Evolutionary conservation across 2,797 vertebrate species (phyloP), one percentile per base, ranked within the genome.

Genomic region (Argyrosomus regius): DNA sequence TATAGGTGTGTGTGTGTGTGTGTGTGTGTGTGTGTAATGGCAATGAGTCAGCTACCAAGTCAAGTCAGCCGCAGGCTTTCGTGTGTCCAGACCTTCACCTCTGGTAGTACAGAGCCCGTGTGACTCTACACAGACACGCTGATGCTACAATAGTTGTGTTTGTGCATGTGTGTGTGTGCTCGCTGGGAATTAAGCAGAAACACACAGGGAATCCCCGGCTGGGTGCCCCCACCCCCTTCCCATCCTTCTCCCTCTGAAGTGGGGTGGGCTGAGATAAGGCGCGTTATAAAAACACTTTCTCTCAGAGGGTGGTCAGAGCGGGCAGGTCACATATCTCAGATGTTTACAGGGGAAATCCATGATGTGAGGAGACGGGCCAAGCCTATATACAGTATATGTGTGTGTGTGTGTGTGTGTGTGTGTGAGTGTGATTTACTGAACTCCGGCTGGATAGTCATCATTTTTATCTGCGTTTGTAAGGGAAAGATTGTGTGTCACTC

Each of bases 231-330:
- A 43, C 17, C 3, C 18, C n/a, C 53, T 5, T 4, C 22, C 12
- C 1, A 18, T 46, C 72, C 66, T 39, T 56, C 59, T 60, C 64
- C 76, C 75, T 88, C 65, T 86, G 87, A 86, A 86, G 83, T 86
- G 82, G 87, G 82, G 86, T 82, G 86, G 85, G 87, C 81, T 76
- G 80, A 90, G 90, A 91, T 90, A 93, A 91, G 87, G 75, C 75
- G 20, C 50, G 74, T 72, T 83, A 80, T 41, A 76, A 90, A 87
- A 89, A 93, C 88, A 89, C 84, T 28, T 62, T 66, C 75, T 53
- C 88, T 84, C 77, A 20, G 80, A 80, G 88, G 91, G 88, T 83
- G 88, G 90, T 85, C 91, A n/a, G 76, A 60, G 70, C 22, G 11
- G 70, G 1, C 67, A 67, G 87, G 83, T 88, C 87, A 80, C 78